Conservation (phyloP, 1,140 invertebrate genomes). For the Bombus confusus region DNA sequence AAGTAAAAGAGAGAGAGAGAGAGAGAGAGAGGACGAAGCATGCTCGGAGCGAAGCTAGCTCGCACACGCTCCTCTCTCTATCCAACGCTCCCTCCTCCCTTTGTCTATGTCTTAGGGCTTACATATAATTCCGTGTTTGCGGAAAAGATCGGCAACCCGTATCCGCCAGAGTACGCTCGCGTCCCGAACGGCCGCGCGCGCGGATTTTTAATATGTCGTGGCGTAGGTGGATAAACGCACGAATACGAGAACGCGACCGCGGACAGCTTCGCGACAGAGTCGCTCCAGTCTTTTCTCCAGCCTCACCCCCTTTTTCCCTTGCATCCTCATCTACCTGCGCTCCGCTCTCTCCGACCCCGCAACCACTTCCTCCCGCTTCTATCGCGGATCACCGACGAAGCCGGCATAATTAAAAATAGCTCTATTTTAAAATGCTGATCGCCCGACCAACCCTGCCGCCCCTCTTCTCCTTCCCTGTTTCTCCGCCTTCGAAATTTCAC, state of each 20-base stretch:
- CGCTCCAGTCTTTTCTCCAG: neutral
- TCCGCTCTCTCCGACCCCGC: neutral
- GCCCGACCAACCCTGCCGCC: neutral
- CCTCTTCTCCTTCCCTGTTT: neutral
- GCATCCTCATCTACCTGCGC: too few species aligned
- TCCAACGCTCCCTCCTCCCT: constrained; percentile 56
- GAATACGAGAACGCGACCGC: constrained; percentile 45
- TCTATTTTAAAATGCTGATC: constrained; percentile 73
- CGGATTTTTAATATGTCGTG: constrained; percentile 80
- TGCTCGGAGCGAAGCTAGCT: neutral
- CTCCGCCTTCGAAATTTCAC: constrained; percentile 5
- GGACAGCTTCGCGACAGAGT: constrained; percentile 17
- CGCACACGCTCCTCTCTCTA: neutral
- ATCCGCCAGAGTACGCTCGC: constrained; percentile 31
- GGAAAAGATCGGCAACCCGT: constrained; percentile 74
- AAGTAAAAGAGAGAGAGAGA: neutral
- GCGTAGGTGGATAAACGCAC: constrained; percentile 59
- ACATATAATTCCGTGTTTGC: constrained; percentile 82
- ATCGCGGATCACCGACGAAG: constrained; percentile 64
- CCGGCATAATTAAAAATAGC: constrained; percentile 74
- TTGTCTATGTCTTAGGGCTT: constrained; percentile 82
- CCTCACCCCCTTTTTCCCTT: neutral
- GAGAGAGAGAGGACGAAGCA: neutral
- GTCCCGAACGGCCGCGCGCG: constrained; percentile 8
- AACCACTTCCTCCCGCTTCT: neutral